Base-by-base conservation (phyloP, 2,797 vertebrate genomes). In the Mallotus villosus region DNA sequence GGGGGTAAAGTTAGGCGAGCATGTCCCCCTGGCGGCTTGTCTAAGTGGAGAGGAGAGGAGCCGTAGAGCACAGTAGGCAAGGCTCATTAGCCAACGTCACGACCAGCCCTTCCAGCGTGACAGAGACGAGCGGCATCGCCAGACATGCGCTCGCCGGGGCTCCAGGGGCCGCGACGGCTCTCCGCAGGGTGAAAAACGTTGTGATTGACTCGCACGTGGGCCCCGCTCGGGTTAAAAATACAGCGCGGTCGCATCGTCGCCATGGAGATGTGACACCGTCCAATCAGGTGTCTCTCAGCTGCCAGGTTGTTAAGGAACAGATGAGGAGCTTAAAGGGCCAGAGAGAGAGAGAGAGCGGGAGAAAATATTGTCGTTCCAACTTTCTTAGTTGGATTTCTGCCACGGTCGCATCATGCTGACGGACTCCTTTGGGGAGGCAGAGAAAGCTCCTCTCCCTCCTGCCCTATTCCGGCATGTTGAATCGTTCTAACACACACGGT, bases 261-360 rank as follows among this genome's bases (percentile, higher is more conserved):
- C 78, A 71, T 70, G 34, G 68, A 70, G 68, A 80, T 75, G 74
- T 73, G 77, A 76, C 78, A 64, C 49, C 73, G 73, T 84, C 85
- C 79, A 78, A 82, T 81, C 81, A 78, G 71, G 72, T 73, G 81
- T 79, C 76, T 74, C 67, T 29, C 71, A 74, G 78, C 82, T 84
- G 84, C 73, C 84, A 82, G 81, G 67, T 82, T 83, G 84, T 81
- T 84, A 80, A 78, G 68, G 73, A 77, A 76, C 70, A 79, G 74
- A 78, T 72, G 74, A 83, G 70, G 76, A 58, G 61, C 74, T 79
- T 79, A 34, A 49, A 62, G 51, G 53, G 60, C 21, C 27, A 53
- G 12, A 55, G 53, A 72, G 34, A 63, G 8, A n/a, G 17, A 53
- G 25, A 41, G 37, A 11, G 37, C 11, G 32, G 8, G 37, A 41